Evolutionary conservation across 2,888 invertebrate species (phyloP).

Genomic region (Torymus texanus): DNA sequence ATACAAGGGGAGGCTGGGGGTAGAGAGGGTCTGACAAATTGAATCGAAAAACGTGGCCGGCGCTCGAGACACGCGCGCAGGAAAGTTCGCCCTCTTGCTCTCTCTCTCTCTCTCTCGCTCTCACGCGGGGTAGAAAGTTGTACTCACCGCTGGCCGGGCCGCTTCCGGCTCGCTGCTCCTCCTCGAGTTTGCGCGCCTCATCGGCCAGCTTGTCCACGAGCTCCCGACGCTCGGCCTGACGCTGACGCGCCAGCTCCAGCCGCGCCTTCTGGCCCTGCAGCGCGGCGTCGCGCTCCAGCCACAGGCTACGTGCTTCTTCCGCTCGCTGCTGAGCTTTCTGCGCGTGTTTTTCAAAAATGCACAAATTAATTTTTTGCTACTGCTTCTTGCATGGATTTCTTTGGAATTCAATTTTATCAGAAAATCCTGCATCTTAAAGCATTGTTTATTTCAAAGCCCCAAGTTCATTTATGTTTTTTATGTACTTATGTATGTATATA

Average conservation of each 20-base stretch:
- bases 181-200: constrained; percentile 60
- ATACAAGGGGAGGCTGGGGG: no score
- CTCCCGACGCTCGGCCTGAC: constrained; percentile 61
- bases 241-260: constrained; percentile 63
- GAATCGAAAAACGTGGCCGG: not conserved
- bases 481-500: no score
- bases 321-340: constrained; percentile 31
- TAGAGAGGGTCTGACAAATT: not conserved
- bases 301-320: constrained; percentile 63
- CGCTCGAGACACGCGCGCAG: not conserved
- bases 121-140: no score
- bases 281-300: constrained; percentile 56
- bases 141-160: no score
- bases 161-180: constrained; percentile 13
- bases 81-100: no score
- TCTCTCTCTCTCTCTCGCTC: no score
- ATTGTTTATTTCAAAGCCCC: no score
- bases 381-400: no score
- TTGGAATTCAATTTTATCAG: no score
- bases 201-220: constrained; percentile 61
- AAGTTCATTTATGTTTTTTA: no score
- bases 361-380: no score
- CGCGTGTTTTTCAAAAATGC: not conserved
- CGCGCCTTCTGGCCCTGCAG: constrained; percentile 52
- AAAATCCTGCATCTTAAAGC: no score